Base-by-base conservation (phyloP, 2,113 vertebrate genomes). In the Oreotrochilus melanogaster region DNA sequence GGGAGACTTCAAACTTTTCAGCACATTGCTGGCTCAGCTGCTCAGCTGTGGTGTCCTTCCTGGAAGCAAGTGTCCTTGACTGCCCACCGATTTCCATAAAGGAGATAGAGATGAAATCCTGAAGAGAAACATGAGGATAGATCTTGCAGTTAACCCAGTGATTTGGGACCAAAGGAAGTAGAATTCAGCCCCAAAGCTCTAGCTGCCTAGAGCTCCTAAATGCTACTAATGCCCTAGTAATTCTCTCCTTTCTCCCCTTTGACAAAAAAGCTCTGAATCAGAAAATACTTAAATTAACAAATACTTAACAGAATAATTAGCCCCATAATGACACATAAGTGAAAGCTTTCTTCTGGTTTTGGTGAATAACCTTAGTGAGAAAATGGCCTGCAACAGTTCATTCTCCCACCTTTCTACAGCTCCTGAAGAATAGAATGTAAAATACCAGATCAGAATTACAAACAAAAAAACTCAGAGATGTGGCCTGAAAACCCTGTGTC, bases 41-140 rank as follows among this genome's bases (percentile, higher is more conserved):
- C 51, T 98, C 96, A 45, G 98, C 94, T 0, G 94, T 98, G 10
- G 98, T 99, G 51, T 97, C 98, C 0, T 97, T 98, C 60, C 98
- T 97, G 15, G 99, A 98, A 3, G 98, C 99, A 78, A 99, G 97
- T 3, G 99, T 99, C 97, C 98, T 98, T 24, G 98, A 96, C 60
- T 98, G 98, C 37, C 75, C 95, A 33, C 98, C 98, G 0, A 98
- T 95, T 81, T 99, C 98, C 90, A 98, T 97, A 96, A 98, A 99
- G 9, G 98, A 99, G 70, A 99, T 97, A 14, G 97, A 99, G 96
- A 99, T 98, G 93, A 99, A 99, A 96, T 99, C 99, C 99, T 99
- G 91, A 79, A 67, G 54, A 22, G 82, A 66, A 64, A 17, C 23
- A 81, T 27, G 61, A 53, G 43, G 35, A 78, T 30, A 88, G 37